Percentiles rank a stretch among this genome's conserved stretches.
Conservation (phyloP, 2,797 vertebrate genomes). For the Dallia pectoralis region DNA sequence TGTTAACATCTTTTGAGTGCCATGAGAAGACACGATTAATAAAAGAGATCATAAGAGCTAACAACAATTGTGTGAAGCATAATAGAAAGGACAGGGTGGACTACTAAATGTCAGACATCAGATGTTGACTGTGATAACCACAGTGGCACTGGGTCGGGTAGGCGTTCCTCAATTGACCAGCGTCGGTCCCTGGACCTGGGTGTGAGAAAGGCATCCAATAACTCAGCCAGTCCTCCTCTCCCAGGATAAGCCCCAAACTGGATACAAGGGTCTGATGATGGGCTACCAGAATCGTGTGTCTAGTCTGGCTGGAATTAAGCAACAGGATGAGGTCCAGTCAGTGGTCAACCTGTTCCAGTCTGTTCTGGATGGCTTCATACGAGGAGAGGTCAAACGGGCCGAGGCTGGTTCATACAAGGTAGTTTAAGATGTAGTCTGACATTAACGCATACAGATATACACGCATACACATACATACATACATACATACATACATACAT, state of each 20-base stretch:
- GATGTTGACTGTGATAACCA: no score
- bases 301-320: constrained; percentile 74
- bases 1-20: no score
- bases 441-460: no score
- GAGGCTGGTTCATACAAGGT: constrained; percentile 65
- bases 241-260: constrained; percentile 58
- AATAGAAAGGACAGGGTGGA: no score
- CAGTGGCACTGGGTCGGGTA: no score
- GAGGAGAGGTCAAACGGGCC: constrained; percentile 77
- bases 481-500: no score
- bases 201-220: neutral
- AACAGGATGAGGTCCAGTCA: constrained; percentile 81
- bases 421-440: neutral
- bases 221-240: neutral
- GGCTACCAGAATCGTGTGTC: constrained; percentile 85
- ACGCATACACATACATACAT: no score
- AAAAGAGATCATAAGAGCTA: no score
- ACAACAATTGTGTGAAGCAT: no score
- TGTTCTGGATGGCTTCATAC: constrained; percentile 90
- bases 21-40: no score
- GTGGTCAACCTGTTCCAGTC: constrained; percentile 96
- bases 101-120: no score
- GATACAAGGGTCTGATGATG: constrained; percentile 90
- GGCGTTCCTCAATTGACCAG: neutral
- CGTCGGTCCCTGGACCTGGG: neutral